Conservation (phyloP, 2,888 invertebrate genomes). For the Tipula confusa region DNA sequence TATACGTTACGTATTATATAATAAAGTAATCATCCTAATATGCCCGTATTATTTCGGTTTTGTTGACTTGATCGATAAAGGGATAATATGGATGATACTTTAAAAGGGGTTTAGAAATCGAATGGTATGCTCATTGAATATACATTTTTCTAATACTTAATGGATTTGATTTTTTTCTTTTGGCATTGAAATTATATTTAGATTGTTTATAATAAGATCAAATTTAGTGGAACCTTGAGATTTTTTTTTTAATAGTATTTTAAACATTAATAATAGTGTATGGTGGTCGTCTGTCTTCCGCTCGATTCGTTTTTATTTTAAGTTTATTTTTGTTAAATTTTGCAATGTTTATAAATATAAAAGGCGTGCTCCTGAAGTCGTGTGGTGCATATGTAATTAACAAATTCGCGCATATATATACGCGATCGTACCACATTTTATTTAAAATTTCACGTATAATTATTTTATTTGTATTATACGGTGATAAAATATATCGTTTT, state of each 20-base stretch:
- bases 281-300: not conserved
- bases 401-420: not conserved
- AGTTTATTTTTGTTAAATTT: not conserved
- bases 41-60: not conserved
- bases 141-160: too few species aligned
- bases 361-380: not conserved
- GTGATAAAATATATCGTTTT: not conserved
- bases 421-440: not conserved
- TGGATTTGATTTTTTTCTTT: not conserved
- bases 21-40: not conserved
- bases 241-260: not conserved
- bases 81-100: not conserved
- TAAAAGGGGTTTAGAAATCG: too few species aligned
- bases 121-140: too few species aligned
- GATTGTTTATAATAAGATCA: constrained; percentile 3
- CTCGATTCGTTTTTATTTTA: not conserved
- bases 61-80: not conserved
- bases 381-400: not conserved
- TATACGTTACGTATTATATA: too few species aligned
- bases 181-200: not conserved
- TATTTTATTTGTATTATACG: not conserved
- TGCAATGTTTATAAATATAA: not conserved
- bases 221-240: not conserved
- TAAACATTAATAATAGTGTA: not conserved
- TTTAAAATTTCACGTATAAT: not conserved